Base-by-base conservation (phyloP, 2,797 vertebrate genomes). In the Paratrypauchen microcephalus region DNA sequence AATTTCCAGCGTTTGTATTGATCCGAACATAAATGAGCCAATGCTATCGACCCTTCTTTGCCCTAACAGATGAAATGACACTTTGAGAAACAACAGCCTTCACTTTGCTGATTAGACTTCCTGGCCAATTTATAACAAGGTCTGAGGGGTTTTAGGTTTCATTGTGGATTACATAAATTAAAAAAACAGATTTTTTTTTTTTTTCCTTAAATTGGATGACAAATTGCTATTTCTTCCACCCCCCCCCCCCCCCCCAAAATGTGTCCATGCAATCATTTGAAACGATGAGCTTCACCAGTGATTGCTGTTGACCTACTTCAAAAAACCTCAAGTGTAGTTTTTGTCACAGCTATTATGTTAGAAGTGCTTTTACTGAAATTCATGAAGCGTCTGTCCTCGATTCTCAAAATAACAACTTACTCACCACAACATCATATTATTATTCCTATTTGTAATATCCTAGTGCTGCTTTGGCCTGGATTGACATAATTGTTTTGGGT, bases 61-160 rank as follows among this genome's bases (percentile, higher is more conserved):
- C 67, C 47, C 30, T 79, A 76, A 88, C 81, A 76, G 86, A 87
- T 84, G 76, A 67, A 68, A 66, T 73, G 84, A 85, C 88, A 73
- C 75, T 74, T 57, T 68, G 62, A 79, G 48, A 77, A 85, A 83
- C 69, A 82, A 69, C 77, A 70, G 61, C 39, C 69, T 73, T 82
- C 71, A 75, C 62, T 79, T 74, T 58, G 36, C 71, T 74, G 78
- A 74, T 84, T 77, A 78, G 68, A 68, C 67, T 47, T 75, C 66
- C 47, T 55, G 68, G 63, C 75, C 36, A 67, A 83, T 86, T 68
- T 71, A 79, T 56, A 45, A 75, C 2, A 0, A 4, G 18, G 19
- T 75, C n/a, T 7, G 62, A 47, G 70, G 39, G 30, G 56, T 64
- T 28, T n/a, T 2, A 28, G 54, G 21, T 66, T 66, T 54, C 28